These are phyloP conservation scores for Vultur gryphus DNA, from an alignment of 2,797 vertebrate species.

Conservation along the genomic window DNA sequence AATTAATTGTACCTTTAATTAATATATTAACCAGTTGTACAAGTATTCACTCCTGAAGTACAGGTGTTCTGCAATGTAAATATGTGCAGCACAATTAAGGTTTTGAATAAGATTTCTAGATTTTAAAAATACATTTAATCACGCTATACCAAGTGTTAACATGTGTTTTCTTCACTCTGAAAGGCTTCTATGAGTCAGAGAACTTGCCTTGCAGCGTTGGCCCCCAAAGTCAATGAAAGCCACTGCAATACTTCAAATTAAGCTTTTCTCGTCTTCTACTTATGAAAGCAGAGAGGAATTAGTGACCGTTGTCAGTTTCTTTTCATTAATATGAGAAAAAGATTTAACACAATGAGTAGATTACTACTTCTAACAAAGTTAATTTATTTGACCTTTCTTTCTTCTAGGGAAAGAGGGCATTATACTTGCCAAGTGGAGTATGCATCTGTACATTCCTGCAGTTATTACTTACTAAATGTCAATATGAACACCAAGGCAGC, in stretches of 20 bases:
- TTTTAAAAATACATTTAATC: background rate
- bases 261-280: slow-evolving; percentile 25
- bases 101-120: background rate
- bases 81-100: background rate
- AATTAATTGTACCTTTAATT: slow-evolving; percentile 6
- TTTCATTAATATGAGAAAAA: slow-evolving; percentile 54
- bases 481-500: background rate
- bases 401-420: background rate
- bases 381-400: slow-evolving; percentile 63
- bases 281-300: slow-evolving; percentile 27
- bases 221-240: slow-evolving; percentile 5
- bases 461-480: slow-evolving; percentile 7
- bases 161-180: background rate
- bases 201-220: background rate
- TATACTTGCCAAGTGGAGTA: background rate
- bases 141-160: background rate
- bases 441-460: background rate
- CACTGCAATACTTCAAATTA: background rate
- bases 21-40: background rate
- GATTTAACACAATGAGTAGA: slow-evolving; percentile 49
- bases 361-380: slow-evolving; percentile 52
- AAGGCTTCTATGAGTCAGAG: background rate
- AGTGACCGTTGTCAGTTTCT: slow-evolving; percentile 37
- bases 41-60: background rate
- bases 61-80: background rate